Evolutionary conservation across 1,140 invertebrate species (phyloP), one percentile per base, ranked within the genome.

Genomic region (Diorhabda elongata): DNA sequence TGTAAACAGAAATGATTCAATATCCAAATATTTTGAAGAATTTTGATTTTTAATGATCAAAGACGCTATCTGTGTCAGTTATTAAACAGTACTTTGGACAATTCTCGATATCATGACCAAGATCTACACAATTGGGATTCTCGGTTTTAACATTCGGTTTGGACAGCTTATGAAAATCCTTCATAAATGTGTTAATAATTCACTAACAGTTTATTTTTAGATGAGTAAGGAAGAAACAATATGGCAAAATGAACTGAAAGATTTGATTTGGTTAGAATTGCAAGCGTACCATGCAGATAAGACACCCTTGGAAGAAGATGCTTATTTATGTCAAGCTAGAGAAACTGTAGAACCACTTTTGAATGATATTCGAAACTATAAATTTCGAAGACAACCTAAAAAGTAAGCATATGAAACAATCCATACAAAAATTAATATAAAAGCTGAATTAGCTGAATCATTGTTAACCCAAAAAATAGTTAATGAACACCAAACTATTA

Each of bases 181-280:
- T 56, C n/a, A 6, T 6, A 56, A n/a, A 56, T 7, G 6, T 56
- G 52, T n/a, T 56, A n/a, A n/a, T 56, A n/a, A n/a, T 56, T 56
- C n/a, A 56, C n/a, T 56, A 56, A 7, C n/a, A 6, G 52, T 7
- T 3, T 47, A 26, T 41, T 77, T 80, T 80, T 84, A 93, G 85
- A 87, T 92, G 75, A 94, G 91, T 73, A 84, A 87, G 70, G 93
- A 96, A 80, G 92, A 95, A 78, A 87, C 91, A 61, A 81, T 91
- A 58, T 96, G 92, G 91, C 92, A 95, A 79, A 94, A 91, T 70
- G 90, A 94, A 81, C 80, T 93, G 5, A 94, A 94, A 81, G 94
- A 96, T 83, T 83, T 94, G 70, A 91, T 96, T 68, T 97, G 95
- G 95, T 78, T 96, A 71, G 94, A 96, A 83, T 82, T 97, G 45